Conservation (phyloP, 1,140 invertebrate species). For the Bradysia coprophila region DNA sequence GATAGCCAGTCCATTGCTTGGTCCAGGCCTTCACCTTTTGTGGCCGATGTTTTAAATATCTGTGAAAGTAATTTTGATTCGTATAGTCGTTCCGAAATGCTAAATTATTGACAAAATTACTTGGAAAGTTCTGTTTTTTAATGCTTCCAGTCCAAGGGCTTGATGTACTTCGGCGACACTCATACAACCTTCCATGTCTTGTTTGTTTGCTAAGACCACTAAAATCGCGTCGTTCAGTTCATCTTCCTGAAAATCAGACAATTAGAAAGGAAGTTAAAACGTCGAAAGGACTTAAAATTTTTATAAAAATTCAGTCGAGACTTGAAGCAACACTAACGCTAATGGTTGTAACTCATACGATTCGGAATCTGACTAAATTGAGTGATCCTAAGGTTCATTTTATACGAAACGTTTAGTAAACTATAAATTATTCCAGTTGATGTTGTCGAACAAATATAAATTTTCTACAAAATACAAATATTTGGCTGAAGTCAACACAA, state of each 20-base stretch:
- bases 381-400: too few relatives aligned
- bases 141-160: slow-evolving; percentile 79
- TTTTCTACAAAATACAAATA: too few relatives aligned
- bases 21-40: slow-evolving; percentile 95
- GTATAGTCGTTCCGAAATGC: too few relatives aligned
- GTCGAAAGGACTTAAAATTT: slow-evolving; percentile 2
- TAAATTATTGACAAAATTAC: too few relatives aligned
- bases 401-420: too few relatives aligned
- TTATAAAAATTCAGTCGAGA: slow-evolving; percentile 4
- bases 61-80: too few relatives aligned
- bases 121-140: slow-evolving; percentile 97
- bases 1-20: slow-evolving; percentile 98
- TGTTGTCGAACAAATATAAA: too few relatives aligned
- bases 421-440: too few relatives aligned
- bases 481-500: too few relatives aligned
- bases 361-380: too few relatives aligned
- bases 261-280: neutral
- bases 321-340: too few relatives aligned
- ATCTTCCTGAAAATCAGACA: slow-evolving; percentile 58
- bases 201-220: slow-evolving; percentile 98
- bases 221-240: slow-evolving; percentile 89
- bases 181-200: slow-evolving; percentile 95
- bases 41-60: slow-evolving; percentile 97
- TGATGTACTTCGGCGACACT: slow-evolving; percentile 93
- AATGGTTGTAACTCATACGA: too few relatives aligned